phyloP scores from a whole-genome alignment of 1,140 invertebrate genomes.

The Apis dorsata region DNA sequence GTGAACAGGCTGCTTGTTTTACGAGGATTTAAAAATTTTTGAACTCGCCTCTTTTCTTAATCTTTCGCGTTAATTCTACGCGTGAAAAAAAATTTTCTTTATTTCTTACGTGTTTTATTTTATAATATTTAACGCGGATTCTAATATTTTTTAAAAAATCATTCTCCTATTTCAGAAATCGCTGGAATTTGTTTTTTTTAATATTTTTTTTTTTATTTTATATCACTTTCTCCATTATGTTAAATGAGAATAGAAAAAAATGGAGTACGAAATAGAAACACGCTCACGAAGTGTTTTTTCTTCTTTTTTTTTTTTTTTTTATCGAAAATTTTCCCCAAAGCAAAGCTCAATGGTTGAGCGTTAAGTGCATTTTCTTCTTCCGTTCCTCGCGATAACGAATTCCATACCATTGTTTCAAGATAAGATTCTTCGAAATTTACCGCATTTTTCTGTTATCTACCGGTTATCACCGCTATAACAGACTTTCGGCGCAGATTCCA shows the following conservation, averaged over 20 bases:
- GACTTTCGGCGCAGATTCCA: not conserved
- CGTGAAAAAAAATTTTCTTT: no score
- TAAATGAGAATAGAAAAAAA: not conserved
- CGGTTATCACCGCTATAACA: slow-evolving; percentile 31
- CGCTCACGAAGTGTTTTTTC: not conserved
- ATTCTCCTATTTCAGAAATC: no score
- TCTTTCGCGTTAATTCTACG: no score
- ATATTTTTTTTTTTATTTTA: no score
- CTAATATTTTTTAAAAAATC: no score
- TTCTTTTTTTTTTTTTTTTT: no score
- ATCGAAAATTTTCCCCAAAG: not conserved
- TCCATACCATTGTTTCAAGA: slow-evolving; percentile 23
- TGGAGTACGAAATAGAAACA: not conserved
- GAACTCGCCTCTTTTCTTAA: not conserved
- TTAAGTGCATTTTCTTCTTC: not conserved
- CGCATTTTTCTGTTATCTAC: slow-evolving; percentile 45
- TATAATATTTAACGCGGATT: no score
- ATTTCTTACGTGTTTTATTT: not conserved
- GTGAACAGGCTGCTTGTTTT: slow-evolving; percentile 21
- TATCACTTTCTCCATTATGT: no score
- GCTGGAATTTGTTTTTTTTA: no score
- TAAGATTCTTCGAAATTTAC: slow-evolving; percentile 18
- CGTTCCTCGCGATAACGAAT: slow-evolving; percentile 24
- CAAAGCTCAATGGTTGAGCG: not conserved
- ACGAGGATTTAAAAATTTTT: not conserved